Evolutionary conservation across 2,888 invertebrate species (phyloP).

Genomic region (Pardosa pseudoannulata): DNA sequence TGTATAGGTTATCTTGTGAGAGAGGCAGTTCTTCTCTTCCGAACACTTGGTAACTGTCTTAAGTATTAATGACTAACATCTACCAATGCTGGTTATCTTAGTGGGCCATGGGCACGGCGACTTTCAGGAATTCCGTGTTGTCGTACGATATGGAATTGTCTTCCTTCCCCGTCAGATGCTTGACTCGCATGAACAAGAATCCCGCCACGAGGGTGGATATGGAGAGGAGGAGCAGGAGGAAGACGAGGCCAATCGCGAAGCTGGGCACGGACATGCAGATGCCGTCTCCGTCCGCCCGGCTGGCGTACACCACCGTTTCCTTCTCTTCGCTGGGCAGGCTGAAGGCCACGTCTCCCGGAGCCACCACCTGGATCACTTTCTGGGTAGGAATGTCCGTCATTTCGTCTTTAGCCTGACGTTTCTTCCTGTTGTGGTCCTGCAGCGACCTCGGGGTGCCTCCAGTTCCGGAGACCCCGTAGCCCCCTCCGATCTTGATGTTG

Average conservation of each 20-base stretch:
- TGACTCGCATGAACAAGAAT: no score
- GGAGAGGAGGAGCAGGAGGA: no score
- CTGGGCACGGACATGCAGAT: slow-evolving; percentile 96
- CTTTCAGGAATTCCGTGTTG: slow-evolving; percentile 68
- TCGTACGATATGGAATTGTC: no score
- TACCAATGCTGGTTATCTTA: no score
- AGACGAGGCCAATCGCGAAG: slow-evolving; percentile 95
- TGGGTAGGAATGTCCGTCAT: slow-evolving; percentile 81
- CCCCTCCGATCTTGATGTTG: slow-evolving; percentile 47
- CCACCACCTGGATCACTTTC: slow-evolving; percentile 79
- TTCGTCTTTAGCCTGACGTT: slow-evolving; percentile 79
- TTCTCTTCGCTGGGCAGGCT: slow-evolving; percentile 89
- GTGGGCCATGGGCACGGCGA: slow-evolving; percentile 66
- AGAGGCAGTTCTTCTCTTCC: no score
- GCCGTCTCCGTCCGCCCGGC: slow-evolving; percentile 82
- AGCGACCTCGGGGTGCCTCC: slow-evolving; percentile 93
- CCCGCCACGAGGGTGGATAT: no score
- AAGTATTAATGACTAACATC: no score
- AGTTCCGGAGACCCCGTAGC: slow-evolving; percentile 69
- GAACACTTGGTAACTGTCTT: no score
- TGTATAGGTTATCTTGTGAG: no score
- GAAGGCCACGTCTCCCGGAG: slow-evolving; percentile 79
- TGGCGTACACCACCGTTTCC: slow-evolving; percentile 80
- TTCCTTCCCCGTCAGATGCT: no score
- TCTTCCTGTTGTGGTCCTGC: slow-evolving; percentile 83